A percentile compares a stretch with the other conserved stretches of the same genome.
Conservation (phyloP, 2,888 invertebrate species). For the Clanis bilineata region DNA sequence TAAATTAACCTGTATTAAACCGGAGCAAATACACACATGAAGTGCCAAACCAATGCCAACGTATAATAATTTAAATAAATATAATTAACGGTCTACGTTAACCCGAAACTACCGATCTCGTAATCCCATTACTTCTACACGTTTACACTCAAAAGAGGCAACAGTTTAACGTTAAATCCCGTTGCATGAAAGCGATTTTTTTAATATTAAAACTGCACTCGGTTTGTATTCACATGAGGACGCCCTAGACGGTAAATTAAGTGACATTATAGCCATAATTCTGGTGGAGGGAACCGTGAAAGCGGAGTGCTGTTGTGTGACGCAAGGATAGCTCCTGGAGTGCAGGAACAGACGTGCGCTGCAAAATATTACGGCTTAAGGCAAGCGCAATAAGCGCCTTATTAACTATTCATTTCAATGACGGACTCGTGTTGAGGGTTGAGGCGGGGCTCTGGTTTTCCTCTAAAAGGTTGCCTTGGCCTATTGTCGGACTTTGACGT, state of each 20-base stretch:
- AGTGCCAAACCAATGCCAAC: neutral
- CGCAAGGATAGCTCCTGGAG: slow-evolving; percentile 62
- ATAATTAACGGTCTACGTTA: slow-evolving; percentile 29
- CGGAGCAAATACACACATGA: neutral
- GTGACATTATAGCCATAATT: slow-evolving; percentile 80
- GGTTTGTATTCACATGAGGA: slow-evolving; percentile 74
- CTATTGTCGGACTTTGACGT: neutral
- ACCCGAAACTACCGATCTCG: slow-evolving; percentile 63
- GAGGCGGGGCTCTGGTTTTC: neutral
- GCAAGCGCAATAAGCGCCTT: slow-evolving; percentile 7
- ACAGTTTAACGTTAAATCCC: slow-evolving; percentile 71
- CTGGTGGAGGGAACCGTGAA: slow-evolving; percentile 70
- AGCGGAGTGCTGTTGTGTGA: slow-evolving; percentile 65
- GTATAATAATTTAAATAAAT: slow-evolving; percentile 1
- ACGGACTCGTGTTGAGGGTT: slow-evolving; percentile 9
- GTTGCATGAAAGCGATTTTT: slow-evolving; percentile 66
- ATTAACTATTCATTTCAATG: slow-evolving; percentile 7
- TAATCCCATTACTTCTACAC: slow-evolving; percentile 75
- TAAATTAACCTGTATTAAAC: too few relatives aligned
- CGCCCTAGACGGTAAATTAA: slow-evolving; percentile 80
- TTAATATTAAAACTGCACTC: slow-evolving; percentile 75
- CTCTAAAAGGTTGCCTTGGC: neutral
- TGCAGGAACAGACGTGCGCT: slow-evolving; percentile 43
- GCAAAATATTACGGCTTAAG: slow-evolving; percentile 33
- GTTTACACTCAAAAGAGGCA: slow-evolving; percentile 76